Conservation (phyloP, 2,797 vertebrate species). For the Austrolebias charrua region DNA sequence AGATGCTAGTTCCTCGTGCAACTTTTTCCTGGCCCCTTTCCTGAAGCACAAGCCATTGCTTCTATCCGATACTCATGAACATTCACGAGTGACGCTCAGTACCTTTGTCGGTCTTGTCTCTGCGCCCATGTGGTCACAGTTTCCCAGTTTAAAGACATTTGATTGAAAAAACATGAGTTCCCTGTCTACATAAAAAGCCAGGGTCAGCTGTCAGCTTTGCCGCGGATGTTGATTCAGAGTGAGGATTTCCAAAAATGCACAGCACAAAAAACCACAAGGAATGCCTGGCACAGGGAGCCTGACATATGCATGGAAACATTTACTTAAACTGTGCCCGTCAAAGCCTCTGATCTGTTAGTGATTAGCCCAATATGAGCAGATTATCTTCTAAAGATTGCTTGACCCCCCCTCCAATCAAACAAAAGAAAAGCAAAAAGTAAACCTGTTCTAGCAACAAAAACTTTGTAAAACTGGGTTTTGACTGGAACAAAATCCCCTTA, state of each 20-base stretch:
- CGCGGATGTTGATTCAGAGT: conserved; percentile 68
- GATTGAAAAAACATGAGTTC: conserved; percentile 58
- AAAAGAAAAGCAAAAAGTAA: conserved; percentile 14
- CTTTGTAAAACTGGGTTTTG: no score
- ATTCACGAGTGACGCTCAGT: conserved; percentile 65
- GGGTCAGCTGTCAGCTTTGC: conserved; percentile 62
- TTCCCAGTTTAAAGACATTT: conserved; percentile 51
- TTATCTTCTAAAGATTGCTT: conserved; percentile 63
- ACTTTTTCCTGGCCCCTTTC: conserved; percentile 69
- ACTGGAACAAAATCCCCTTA: no score
- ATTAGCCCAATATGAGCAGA: conserved; percentile 70
- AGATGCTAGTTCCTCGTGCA: conserved; percentile 58
- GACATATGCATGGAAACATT: conserved; percentile 79
- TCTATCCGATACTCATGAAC: conserved; percentile 68
- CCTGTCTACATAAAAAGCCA: conserved; percentile 47
- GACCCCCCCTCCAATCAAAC: conserved; percentile 3
- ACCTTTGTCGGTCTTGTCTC: conserved; percentile 51
- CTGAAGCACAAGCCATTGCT: conserved; percentile 60
- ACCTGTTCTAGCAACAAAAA: not conserved
- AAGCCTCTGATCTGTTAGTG: conserved; percentile 76
- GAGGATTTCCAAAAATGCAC: conserved; percentile 70
- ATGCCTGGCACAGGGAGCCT: conserved; percentile 53
- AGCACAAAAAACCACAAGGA: conserved; percentile 68
- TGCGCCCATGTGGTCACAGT: conserved; percentile 43
- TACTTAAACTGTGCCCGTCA: conserved; percentile 77